phyloP scores from a whole-genome alignment of 2,888 invertebrate species.

The Odontocerum albicorne region DNA sequence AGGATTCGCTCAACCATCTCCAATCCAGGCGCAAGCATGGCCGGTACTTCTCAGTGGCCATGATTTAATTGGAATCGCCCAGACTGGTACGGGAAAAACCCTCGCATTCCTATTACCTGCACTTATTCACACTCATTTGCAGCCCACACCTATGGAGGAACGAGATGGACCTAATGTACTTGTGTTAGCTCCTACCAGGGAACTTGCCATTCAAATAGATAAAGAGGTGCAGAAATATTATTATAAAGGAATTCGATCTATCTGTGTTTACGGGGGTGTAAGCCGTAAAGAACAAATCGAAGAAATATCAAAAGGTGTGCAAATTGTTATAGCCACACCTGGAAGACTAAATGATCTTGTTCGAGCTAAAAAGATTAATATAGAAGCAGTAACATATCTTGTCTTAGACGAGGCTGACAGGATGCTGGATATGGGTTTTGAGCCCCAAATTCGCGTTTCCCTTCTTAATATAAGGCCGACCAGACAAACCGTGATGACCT shows the following conservation, averaged over 20 bases:
- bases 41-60: slow-evolving; percentile 87
- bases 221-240: slow-evolving; percentile 87
- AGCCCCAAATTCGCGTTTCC: slow-evolving; percentile 84
- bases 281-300: slow-evolving; percentile 78
- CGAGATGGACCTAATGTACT: slow-evolving; percentile 84
- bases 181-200: slow-evolving; percentile 90
- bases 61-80: slow-evolving; percentile 96
- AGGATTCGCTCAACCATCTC: slow-evolving; percentile 80
- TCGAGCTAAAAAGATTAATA: slow-evolving; percentile 67
- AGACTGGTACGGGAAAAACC: slow-evolving; percentile 94
- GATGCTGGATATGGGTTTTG: slow-evolving; percentile 87
- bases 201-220: slow-evolving; percentile 91
- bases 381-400: slow-evolving; percentile 81
- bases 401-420: slow-evolving; percentile 92
- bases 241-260: slow-evolving; percentile 83
- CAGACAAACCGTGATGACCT: slow-evolving; percentile 95
- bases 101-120: slow-evolving; percentile 92
- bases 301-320: slow-evolving; percentile 75
- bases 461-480: slow-evolving; percentile 82
- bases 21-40: slow-evolving; percentile 95
- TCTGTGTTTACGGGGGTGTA: slow-evolving; percentile 92
- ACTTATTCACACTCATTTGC: slow-evolving; percentile 89
- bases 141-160: slow-evolving; percentile 69
- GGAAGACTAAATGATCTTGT: slow-evolving; percentile 92
- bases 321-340: slow-evolving; percentile 94